Percentiles rank a stretch among this genome's conserved stretches.
Evolutionary conservation across 1,140 invertebrate species (phyloP).

Genomic region (Gryllus bimaculatus): DNA sequence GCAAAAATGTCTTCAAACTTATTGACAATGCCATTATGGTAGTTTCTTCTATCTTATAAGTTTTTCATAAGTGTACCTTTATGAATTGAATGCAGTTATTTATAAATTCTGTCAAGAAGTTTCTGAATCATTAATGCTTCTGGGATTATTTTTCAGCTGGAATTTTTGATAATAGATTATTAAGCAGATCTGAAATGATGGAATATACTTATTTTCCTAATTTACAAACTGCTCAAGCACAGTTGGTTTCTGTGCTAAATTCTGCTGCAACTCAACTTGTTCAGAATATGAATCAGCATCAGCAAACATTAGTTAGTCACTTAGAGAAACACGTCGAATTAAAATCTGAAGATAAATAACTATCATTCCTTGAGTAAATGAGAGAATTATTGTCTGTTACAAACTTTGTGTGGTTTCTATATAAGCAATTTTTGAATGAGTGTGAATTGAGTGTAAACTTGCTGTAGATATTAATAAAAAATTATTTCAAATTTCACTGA

Average conservation of each 20-base stretch:
- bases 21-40: background rate
- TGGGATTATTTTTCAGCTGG: conserved; percentile 23
- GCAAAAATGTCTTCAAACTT: no score
- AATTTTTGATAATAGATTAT: conserved; percentile 26
- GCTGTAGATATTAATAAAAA: no score
- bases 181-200: conserved; percentile 25
- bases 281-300: conserved; percentile 21
- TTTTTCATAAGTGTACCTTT: background rate
- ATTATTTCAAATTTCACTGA: no score
- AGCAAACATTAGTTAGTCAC: conserved; percentile 21
- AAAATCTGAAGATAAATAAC: background rate
- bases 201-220: conserved; percentile 25
- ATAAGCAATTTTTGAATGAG: no score
- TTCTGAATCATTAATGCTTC: background rate
- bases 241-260: conserved; percentile 24
- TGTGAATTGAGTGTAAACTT: no score
- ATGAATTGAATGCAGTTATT: background rate
- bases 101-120: background rate
- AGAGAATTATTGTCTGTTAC: no score
- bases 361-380: no score
- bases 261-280: conserved; percentile 18
- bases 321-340: conserved; percentile 14
- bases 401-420: no score
- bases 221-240: conserved; percentile 25
- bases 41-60: background rate